Base-by-base conservation (phyloP, 2,113 vertebrate species). In the Tinamus guttatus region DNA sequence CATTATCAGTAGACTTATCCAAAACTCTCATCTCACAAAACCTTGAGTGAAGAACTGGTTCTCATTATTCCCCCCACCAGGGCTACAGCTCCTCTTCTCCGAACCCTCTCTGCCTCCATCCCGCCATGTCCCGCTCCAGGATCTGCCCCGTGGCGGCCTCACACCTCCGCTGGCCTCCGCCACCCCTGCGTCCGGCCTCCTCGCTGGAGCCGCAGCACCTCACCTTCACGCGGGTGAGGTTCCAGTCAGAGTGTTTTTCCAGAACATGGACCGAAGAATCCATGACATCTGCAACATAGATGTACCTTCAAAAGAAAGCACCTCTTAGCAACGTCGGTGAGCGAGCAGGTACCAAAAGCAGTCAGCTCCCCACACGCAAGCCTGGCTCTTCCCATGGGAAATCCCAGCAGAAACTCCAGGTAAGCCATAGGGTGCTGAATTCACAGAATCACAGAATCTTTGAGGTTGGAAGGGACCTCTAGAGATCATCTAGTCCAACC, bases 161-260 rank as follows among this genome's bases (percentile, higher is more conserved):
- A 62, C 69, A 47, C 28, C 43, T 43, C 43, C 15, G 43, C 13
- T 43, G 5, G 43, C 43, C 43, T 43, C 43, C 43, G 15, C 5
- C 15, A 15, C 43, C 11, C 13, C n/a, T n/a, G n/a, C n/a, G n/a
- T n/a, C 59, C 20, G 58, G 24, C 18, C 17, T 62, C 38, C 62
- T 63, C 68, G 13, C 51, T 2, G 36, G 51, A 96, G 51, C 41
- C n/a, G 68, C 59, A 85, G 32, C 52, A 49, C 34, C 28, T 98
- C 98, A 99, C 99, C 99, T 99, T 99, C 51, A 98, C 90, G 7
- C 85, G 94, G 68, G 95, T 97, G 94, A 99, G 96, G 52, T 80
- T 92, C 84, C 98, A 98, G 70, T 99, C 96, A 38, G 97, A 95
- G 38, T 98, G 98, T 93, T 97, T 98, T 89, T 99, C 97, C 96